phyloP scores from a whole-genome alignment of 23 tunicate genomes.

The Corella eumyota region DNA sequence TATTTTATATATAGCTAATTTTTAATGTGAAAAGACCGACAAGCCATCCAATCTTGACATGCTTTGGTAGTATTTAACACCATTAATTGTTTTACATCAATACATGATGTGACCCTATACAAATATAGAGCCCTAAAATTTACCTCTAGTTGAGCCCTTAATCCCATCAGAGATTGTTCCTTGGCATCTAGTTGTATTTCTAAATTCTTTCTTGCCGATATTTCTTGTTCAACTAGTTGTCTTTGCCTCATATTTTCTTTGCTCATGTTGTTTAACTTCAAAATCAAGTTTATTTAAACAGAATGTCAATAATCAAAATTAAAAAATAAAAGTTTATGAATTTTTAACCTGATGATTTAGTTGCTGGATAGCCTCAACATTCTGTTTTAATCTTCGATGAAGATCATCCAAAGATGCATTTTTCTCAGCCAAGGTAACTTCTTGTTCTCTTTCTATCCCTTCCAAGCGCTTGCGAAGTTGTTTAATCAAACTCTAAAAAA shows the following conservation, averaged over 20 bases:
- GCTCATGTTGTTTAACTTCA: constrained; percentile 55
- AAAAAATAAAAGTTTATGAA: not conserved
- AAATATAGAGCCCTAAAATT: not conserved
- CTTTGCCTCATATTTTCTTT: constrained; percentile 74
- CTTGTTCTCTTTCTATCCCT: constrained; percentile 63
- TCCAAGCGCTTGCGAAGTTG: constrained; percentile 57
- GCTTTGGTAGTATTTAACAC: too few relatives aligned
- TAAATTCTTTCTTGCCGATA: constrained; percentile 30
- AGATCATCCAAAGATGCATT: constrained; percentile 64
- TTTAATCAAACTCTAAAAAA: constrained; percentile 41
- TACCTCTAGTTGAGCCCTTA: constrained; percentile 62
- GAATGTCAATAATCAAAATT: not conserved
- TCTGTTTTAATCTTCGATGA: constrained; percentile 66
- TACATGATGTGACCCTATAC: not conserved
- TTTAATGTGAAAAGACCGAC: too few relatives aligned
- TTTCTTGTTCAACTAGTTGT: constrained; percentile 68
- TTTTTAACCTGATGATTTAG: constrained; percentile 59
- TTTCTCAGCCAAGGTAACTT: constrained; percentile 48
- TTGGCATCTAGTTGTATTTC: constrained; percentile 53
- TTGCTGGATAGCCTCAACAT: constrained; percentile 83
- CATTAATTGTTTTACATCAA: too few relatives aligned
- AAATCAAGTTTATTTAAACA: not conserved
- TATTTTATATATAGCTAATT: too few relatives aligned
- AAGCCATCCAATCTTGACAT: too few relatives aligned
- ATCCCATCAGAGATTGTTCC: constrained; percentile 53